Percentiles rank a stretch among this genome's conserved stretches.
Evolutionary conservation across 1,140 invertebrate species (phyloP).

Genomic region (Globodera rostochiensis): DNA sequence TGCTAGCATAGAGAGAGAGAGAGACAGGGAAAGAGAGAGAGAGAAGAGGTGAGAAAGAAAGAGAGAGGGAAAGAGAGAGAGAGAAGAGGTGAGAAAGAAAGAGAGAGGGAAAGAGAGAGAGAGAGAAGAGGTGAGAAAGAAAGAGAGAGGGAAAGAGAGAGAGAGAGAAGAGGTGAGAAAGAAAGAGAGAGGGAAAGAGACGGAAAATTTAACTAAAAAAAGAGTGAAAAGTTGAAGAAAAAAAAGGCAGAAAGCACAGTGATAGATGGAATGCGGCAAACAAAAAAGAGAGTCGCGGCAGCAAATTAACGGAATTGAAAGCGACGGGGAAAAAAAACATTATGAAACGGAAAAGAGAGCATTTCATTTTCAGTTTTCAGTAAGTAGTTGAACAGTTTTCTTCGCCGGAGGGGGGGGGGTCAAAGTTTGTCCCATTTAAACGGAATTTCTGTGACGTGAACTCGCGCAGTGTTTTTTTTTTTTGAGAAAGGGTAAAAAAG

Average conservation of each 20-base stretch:
- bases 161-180: background rate
- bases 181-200: background rate
- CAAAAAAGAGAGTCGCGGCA: background rate
- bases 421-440: too few relatives aligned
- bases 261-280: background rate
- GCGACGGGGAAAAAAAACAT: background rate
- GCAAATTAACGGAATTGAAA: background rate
- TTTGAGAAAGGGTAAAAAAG: too few relatives aligned
- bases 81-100: background rate
- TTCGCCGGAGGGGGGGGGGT: too few relatives aligned
- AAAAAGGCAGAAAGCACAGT: background rate
- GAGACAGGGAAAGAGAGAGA: background rate
- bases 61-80: background rate
- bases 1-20: background rate
- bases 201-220: background rate
- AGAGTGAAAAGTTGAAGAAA: background rate
- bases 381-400: too few relatives aligned
- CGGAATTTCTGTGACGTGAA: too few relatives aligned
- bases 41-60: too few relatives aligned
- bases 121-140: background rate
- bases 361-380: too few relatives aligned
- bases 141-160: background rate
- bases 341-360: too few relatives aligned
- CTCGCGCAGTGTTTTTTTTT: too few relatives aligned
- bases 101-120: background rate